Evolutionary conservation across 2,888 invertebrate species (phyloP).

Genomic region (Kuschelorhynchus macadamiae): DNA sequence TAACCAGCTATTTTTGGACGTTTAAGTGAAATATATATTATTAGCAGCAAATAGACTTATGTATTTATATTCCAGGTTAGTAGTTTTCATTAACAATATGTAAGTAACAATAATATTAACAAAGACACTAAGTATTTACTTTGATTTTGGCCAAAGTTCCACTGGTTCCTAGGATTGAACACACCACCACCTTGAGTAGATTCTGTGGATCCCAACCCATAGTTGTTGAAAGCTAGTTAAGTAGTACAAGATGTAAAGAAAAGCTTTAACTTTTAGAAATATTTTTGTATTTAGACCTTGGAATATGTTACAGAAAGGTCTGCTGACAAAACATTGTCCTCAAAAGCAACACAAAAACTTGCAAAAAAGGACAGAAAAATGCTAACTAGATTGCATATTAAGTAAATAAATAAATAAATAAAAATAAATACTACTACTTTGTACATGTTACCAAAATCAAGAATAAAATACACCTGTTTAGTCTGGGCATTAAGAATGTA

Average conservation of each 20-base stretch:
- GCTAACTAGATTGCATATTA: not conserved
- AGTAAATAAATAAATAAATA: not conserved
- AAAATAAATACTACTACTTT: too few relatives aligned
- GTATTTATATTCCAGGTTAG: slow-evolving; percentile 24
- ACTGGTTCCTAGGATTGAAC: slow-evolving; percentile 68
- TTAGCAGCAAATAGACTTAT: not conserved
- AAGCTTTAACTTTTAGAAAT: slow-evolving; percentile 15
- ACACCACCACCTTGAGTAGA: slow-evolving; percentile 74
- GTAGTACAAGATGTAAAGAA: slow-evolving; percentile 43
- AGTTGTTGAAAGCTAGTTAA: slow-evolving; percentile 71
- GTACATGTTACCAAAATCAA: not conserved
- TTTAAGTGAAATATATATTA: not conserved
- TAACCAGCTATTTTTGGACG: not conserved
- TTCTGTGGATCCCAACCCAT: slow-evolving; percentile 69
- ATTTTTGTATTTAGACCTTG: slow-evolving; percentile 1
- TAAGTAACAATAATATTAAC: slow-evolving; percentile 25
- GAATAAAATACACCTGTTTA: not conserved
- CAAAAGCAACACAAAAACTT: not conserved
- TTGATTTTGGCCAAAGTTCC: slow-evolving; percentile 66
- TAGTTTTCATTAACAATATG: slow-evolving; percentile 23
- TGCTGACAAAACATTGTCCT: not conserved
- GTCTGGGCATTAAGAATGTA: too few relatives aligned
- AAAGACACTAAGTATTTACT: slow-evolving; percentile 64
- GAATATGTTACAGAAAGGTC: not conserved
- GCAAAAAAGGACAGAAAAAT: not conserved